Evolutionary conservation across 1,140 invertebrate species (phyloP).

Genomic region (Cyclina sinensis): DNA sequence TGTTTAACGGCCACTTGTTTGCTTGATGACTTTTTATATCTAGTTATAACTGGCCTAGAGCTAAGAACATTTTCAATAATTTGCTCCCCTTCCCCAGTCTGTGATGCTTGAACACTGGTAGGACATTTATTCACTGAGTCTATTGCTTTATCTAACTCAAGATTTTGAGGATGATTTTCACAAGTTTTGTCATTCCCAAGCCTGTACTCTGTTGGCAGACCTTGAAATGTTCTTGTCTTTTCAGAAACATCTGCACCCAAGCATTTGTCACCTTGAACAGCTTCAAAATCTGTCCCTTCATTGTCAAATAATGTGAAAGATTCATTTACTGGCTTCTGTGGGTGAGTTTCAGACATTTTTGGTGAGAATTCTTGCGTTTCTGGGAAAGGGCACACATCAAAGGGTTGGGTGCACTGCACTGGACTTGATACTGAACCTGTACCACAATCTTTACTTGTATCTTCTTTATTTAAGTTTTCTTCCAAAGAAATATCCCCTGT

Average conservation of each 20-base stretch:
- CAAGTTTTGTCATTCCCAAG: not conserved
- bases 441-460: not conserved
- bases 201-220: not conserved
- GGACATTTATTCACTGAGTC: not conserved
- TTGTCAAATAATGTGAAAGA: not conserved
- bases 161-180: not conserved
- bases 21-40: too few species aligned
- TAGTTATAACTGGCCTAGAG: too few species aligned
- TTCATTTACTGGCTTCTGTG: not conserved
- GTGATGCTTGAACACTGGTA: not conserved
- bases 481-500: not conserved
- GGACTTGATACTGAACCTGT: not conserved
- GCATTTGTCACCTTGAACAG: not conserved
- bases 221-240: not conserved
- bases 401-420: not conserved
- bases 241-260: not conserved
- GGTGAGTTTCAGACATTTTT: not conserved
- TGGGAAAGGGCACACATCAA: not conserved
- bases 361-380: slow-evolving; percentile 2
- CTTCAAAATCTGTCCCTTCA: not conserved
- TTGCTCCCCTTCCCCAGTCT: not conserved
- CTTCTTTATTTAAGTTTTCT: not conserved
- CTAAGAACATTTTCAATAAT: not conserved
- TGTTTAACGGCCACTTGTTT: too few species aligned
- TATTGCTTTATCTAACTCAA: not conserved